These are phyloP conservation scores for Diarsia mendica DNA, from an alignment of 2,888 invertebrate genomes.

Conservation along the genomic window DNA sequence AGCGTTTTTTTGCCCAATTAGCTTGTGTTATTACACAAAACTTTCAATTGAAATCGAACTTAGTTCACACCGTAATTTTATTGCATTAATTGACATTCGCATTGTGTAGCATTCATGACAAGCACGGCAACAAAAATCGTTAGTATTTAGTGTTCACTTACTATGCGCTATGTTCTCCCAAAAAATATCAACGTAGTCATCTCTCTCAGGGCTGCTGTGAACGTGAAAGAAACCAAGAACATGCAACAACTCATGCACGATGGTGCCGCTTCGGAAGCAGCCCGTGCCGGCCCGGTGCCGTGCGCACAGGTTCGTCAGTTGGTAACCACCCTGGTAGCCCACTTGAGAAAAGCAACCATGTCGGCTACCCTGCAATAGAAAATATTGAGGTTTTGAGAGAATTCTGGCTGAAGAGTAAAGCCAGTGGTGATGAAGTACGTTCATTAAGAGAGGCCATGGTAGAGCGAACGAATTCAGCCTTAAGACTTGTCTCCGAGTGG, in stretches of 20 bases:
- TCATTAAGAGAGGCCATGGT: no score
- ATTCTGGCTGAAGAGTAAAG: not conserved
- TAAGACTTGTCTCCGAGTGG: no score
- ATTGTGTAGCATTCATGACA: conserved; percentile 66
- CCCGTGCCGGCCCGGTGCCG: conserved; percentile 90
- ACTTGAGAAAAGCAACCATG: conserved; percentile 88
- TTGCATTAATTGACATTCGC: conserved; percentile 72
- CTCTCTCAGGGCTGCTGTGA: conserved; percentile 94
- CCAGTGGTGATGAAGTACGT: no score
- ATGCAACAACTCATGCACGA: conserved; percentile 94
- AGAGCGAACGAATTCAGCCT: no score
- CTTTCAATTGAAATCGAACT: conserved; percentile 64
- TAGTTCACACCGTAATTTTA: conserved; percentile 55
- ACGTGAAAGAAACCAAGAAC: conserved; percentile 96
- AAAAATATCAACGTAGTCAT: conserved; percentile 93
- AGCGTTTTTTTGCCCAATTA: not conserved
- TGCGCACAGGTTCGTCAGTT: conserved; percentile 89
- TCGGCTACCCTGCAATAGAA: conserved; percentile 79
- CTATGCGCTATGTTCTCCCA: conserved; percentile 93
- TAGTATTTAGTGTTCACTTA: conserved; percentile 71
- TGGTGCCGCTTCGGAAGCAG: conserved; percentile 92
- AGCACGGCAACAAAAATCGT: conserved; percentile 32
- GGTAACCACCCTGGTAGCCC: conserved; percentile 86
- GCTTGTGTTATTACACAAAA: conserved; percentile 52
- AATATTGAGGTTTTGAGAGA: not conserved